A percentile compares a stretch with the other conserved stretches of the same genome.
Conservation (phyloP, 2,888 invertebrate species). For the Drosophila prostipennis region DNA sequence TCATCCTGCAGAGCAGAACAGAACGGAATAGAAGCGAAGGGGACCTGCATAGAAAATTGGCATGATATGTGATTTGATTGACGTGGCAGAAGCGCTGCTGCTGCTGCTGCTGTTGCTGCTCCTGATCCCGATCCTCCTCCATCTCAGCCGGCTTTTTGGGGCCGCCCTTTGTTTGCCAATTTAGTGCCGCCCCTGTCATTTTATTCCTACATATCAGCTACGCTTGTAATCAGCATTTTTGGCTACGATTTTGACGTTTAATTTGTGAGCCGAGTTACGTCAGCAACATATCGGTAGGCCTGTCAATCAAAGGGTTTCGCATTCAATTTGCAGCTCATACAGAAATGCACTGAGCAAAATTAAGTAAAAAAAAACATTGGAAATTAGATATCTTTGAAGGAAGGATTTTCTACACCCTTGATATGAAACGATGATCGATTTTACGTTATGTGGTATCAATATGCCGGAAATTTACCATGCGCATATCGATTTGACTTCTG, state of each 20-base stretch:
- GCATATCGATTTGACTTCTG: too few species aligned
- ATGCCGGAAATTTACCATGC: too few species aligned
- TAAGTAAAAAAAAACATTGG: too few species aligned
- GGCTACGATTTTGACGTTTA: slow-evolving; percentile 45
- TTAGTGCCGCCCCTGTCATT: slow-evolving; percentile 60
- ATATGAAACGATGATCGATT: too few species aligned
- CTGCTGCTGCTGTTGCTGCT: slow-evolving; percentile 6
- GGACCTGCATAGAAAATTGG: slow-evolving; percentile 58
- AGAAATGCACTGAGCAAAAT: slow-evolving; percentile 2
- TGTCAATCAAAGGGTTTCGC: slow-evolving; percentile 46
- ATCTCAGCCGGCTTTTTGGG: slow-evolving; percentile 22
- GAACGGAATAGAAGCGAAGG: neutral
- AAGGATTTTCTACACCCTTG: too few species aligned
- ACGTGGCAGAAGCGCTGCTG: slow-evolving; percentile 19
- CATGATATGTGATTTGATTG: slow-evolving; percentile 73
- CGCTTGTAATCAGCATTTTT: slow-evolving; percentile 45
- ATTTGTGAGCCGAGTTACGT: slow-evolving; percentile 39
- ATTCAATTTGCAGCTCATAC: slow-evolving; percentile 44
- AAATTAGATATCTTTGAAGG: neutral
- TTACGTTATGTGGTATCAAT: too few species aligned
- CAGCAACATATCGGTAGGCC: slow-evolving; percentile 24
- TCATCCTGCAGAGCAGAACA: slow-evolving; percentile 8
- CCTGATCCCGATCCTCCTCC: slow-evolving; percentile 7
- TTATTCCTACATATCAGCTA: slow-evolving; percentile 51
- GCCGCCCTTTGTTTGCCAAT: slow-evolving; percentile 48